A percentile compares a stretch with the other conserved stretches of the same genome.
Evolutionary conservation across 2,797 vertebrate species (phyloP).

Genomic region (Peromyscus eremicus): DNA sequence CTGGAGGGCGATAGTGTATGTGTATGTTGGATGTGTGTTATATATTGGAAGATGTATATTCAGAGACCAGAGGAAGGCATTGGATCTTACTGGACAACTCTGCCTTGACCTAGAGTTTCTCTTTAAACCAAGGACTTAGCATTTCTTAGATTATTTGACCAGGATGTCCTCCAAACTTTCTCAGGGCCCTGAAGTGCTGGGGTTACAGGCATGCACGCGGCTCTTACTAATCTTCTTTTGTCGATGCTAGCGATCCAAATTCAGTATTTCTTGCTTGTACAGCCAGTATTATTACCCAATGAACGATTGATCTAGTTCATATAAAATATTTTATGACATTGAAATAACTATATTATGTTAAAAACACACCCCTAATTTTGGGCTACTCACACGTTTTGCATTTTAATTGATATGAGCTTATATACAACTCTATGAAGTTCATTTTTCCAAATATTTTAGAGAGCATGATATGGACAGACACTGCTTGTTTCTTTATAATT

Average conservation of each 20-base stretch:
- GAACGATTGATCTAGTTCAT: neutral
- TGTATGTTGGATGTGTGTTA: neutral
- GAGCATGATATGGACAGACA: neutral
- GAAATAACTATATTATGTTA: constrained; percentile 20
- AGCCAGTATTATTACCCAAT: neutral
- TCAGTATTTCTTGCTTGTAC: neutral
- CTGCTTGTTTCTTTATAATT: neutral
- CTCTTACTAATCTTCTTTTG: neutral
- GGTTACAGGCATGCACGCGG: neutral
- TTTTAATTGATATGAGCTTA: neutral
- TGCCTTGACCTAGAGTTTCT: neutral
- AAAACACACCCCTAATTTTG: neutral
- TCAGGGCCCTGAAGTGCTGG: neutral
- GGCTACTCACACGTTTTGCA: neutral
- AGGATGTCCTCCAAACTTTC: neutral
- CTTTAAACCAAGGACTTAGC: neutral
- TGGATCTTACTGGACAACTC: neutral
- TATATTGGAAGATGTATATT: neutral
- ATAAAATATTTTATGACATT: neutral
- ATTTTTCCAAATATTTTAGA: constrained; percentile 46
- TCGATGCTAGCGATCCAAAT: neutral
- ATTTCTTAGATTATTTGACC: neutral
- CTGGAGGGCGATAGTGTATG: neutral
- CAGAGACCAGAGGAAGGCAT: neutral
- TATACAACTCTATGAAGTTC: neutral